These are phyloP conservation scores for Acipenser transmontanus DNA, from an alignment of 2,797 vertebrate species.

Conservation along the genomic window DNA sequence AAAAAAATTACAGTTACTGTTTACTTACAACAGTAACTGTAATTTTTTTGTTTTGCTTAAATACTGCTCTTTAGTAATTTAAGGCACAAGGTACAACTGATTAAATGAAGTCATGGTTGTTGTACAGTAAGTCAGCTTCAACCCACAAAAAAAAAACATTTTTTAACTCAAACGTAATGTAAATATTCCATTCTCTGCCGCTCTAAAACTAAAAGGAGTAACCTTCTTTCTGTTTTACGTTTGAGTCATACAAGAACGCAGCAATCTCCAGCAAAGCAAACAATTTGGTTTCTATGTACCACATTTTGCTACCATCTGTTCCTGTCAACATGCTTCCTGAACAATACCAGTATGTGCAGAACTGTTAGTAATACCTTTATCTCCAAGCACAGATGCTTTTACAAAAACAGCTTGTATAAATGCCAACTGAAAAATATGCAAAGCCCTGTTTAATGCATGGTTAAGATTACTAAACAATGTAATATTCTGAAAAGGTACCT, in stretches of 20 bases:
- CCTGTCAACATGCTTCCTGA: conserved; percentile 38
- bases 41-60: too few relatives aligned
- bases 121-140: too few relatives aligned
- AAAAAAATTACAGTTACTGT: too few relatives aligned
- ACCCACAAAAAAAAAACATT: too few relatives aligned
- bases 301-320: conserved; percentile 9
- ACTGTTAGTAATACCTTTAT: conserved; percentile 47
- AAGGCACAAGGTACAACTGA: too few relatives aligned
- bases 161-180: too few relatives aligned
- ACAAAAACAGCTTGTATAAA: too few relatives aligned
- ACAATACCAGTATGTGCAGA: conserved; percentile 63
- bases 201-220: background rate
- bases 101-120: too few relatives aligned
- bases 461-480: too few relatives aligned
- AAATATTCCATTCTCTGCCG: background rate
- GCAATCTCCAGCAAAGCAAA: background rate
- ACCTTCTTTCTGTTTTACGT: background rate
- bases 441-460: background rate
- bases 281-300: conserved; percentile 4
- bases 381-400: background rate
- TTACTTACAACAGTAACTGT: too few relatives aligned
- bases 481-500: too few relatives aligned
- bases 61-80: too few relatives aligned
- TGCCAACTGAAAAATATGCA: background rate
- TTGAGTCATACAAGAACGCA: conserved; percentile 11